Evolutionary conservation across 2,888 invertebrate species (phyloP).

Genomic region (Notodonta ziczac): DNA sequence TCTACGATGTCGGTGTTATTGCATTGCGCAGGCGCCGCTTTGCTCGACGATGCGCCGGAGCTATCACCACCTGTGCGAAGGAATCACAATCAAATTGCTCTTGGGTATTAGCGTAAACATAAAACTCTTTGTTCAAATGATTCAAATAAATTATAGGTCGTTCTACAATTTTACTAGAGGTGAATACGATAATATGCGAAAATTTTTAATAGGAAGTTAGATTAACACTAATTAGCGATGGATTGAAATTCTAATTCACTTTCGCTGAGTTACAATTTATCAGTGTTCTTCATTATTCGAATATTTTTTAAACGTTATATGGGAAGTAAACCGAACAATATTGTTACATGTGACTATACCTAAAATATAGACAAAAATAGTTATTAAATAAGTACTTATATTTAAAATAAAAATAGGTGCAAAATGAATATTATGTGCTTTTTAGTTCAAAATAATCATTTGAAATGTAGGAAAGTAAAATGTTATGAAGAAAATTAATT

Average conservation of each 20-base stretch:
- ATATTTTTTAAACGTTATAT: neutral
- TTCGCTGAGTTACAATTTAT: neutral
- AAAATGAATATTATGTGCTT: neutral
- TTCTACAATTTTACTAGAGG: neutral
- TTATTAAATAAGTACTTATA: no score
- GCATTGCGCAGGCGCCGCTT: constrained; percentile 45
- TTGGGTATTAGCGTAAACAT: neutral
- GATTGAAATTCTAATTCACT: neutral
- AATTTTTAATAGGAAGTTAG: neutral
- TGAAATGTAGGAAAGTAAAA: neutral
- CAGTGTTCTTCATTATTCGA: neutral
- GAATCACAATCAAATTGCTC: constrained; percentile 39
- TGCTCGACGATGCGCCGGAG: constrained; percentile 62
- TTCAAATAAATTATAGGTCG: no score
- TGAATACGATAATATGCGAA: neutral
- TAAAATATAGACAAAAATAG: no score
- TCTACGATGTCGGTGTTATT: constrained; percentile 64
- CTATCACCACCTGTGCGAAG: constrained; percentile 68
- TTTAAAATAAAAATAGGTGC: neutral
- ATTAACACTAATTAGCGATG: neutral
- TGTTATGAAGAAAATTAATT: neutral
- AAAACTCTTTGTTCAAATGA: neutral
- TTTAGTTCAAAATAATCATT: neutral
- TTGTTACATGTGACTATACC: no score
- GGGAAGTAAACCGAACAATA: no score